These are phyloP conservation scores for Artibeus lituratus DNA, from an alignment of 2,797 vertebrate species.

Conservation along the genomic window DNA sequence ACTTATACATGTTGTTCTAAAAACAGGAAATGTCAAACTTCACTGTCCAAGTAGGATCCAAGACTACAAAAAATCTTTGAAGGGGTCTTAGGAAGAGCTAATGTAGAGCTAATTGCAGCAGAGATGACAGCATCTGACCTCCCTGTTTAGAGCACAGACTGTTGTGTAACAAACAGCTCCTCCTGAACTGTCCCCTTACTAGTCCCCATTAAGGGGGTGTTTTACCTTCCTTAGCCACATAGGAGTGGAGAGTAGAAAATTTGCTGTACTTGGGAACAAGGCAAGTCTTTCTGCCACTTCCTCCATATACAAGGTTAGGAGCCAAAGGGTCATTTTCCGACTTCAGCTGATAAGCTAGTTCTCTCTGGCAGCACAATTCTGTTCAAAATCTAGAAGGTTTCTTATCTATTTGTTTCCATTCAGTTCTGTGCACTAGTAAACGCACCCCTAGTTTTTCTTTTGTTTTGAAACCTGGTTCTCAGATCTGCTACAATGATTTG, in stretches of 20 bases:
- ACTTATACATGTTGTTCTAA: neutral
- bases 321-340: conserved; percentile 6
- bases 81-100: neutral
- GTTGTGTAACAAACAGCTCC: neutral
- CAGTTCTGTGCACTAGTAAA: neutral
- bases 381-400: neutral
- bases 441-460: neutral
- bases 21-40: neutral
- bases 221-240: neutral
- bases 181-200: neutral
- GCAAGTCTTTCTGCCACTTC: neutral
- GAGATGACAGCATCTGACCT: neutral
- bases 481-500: neutral
- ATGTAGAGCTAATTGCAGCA: neutral
- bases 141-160: neutral
- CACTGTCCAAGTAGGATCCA: neutral
- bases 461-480: neutral
- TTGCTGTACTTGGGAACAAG: neutral
- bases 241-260: neutral
- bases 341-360: neutral
- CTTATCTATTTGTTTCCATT: neutral
- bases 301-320: neutral
- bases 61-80: neutral
- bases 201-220: neutral
- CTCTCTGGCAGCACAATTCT: neutral